These are phyloP conservation scores for Trichomalopsis sarcophagae DNA, from an alignment of 1,140 invertebrate species.

Conservation along the genomic window DNA sequence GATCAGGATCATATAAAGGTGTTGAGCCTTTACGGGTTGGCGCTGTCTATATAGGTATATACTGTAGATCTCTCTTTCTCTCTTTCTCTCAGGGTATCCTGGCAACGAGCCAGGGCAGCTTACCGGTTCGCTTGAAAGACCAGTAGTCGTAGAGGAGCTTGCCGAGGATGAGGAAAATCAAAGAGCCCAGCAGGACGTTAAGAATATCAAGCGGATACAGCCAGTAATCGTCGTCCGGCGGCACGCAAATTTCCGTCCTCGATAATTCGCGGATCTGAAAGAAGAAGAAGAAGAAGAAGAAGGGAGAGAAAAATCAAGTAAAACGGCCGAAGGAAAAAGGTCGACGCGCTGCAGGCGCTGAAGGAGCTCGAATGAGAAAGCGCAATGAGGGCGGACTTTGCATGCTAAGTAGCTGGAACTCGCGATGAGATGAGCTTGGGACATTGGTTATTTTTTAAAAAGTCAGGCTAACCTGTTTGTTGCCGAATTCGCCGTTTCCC, in stretches of 20 bases:
- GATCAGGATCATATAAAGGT: conserved; percentile 20
- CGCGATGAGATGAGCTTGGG: too few relatives aligned
- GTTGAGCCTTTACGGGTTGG: not conserved
- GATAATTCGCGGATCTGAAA: conserved; percentile 81
- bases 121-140: conserved; percentile 84
- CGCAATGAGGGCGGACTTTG: not conserved
- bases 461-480: conserved; percentile 74
- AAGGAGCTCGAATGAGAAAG: not conserved
- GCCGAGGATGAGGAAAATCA: conserved; percentile 82
- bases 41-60: not conserved
- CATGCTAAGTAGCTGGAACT: not conserved
- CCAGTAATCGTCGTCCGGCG: conserved; percentile 72
- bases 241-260: conserved; percentile 80
- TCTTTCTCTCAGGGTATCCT: conserved; percentile 78
- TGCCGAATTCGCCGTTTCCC: conserved; percentile 77
- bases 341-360: not conserved
- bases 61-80: not conserved
- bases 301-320: not conserved
- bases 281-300: not conserved
- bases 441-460: not conserved
- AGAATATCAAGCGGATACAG: conserved; percentile 82
- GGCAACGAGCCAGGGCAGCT: conserved; percentile 86
- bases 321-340: not conserved
- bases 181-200: conserved; percentile 80
- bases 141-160: conserved; percentile 89